These are phyloP conservation scores for Epicauta chinensis DNA, from an alignment of 1,140 invertebrate genomes.

Conservation along the genomic window DNA sequence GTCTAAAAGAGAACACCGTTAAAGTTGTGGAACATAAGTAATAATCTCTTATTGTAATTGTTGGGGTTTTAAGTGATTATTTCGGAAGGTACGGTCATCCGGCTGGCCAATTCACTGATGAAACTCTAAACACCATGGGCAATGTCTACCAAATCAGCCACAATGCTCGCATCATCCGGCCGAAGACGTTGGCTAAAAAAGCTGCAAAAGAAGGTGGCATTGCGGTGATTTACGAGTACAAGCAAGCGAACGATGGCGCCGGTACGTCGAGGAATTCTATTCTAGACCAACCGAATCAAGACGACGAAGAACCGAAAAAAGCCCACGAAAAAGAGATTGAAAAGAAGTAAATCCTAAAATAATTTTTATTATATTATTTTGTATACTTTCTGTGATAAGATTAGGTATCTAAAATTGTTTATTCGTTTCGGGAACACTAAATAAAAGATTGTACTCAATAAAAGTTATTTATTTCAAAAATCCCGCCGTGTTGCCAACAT, in stretches of 20 bases:
- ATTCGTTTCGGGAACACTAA: no score
- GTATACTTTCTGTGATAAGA: neutral
- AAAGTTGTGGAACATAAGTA: slow-evolving; percentile 64
- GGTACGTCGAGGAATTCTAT: neutral
- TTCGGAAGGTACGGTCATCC: slow-evolving; percentile 55
- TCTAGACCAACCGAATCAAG: no score
- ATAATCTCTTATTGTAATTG: slow-evolving; percentile 12
- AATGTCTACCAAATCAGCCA: slow-evolving; percentile 54
- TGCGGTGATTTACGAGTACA: slow-evolving; percentile 47
- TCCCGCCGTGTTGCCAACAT: no score
- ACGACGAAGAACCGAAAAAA: no score
- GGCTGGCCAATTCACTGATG: slow-evolving; percentile 51
- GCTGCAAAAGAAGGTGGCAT: slow-evolving; percentile 60
- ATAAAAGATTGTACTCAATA: no score
- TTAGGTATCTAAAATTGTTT: no score
- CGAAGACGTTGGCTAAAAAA: slow-evolving; percentile 57
- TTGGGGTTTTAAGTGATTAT: no score
- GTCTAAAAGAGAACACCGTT: slow-evolving; percentile 62
- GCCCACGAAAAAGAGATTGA: neutral
- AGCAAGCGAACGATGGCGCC: neutral
- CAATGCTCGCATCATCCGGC: slow-evolving; percentile 55
- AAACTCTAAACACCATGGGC: slow-evolving; percentile 57
- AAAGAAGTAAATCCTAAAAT: neutral
- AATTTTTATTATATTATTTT: neutral
- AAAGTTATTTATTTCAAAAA: no score